Conservation (phyloP, 1,140 invertebrate genomes). For the Bombus vancouverensis region DNA sequence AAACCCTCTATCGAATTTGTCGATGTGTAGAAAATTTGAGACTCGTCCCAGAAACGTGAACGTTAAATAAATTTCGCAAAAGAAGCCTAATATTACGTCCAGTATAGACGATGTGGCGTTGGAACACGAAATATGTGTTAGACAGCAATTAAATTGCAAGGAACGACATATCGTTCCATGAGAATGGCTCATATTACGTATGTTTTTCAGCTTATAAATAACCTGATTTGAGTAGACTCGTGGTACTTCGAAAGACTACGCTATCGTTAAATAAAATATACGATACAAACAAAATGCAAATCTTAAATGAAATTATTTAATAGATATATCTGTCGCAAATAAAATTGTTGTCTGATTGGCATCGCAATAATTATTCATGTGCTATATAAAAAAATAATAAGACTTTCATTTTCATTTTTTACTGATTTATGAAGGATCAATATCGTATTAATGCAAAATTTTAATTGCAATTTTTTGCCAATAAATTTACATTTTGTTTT, state of each 20-base stretch:
- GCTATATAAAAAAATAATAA: no score
- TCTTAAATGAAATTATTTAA: not conserved
- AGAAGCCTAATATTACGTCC: not conserved
- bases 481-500: no score
- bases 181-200: slow-evolving; percentile 4
- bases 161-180: not conserved
- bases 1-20: not conserved
- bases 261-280: not conserved
- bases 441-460: not conserved
- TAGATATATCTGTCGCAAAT: no score
- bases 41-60: not conserved
- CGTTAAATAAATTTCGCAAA: not conserved
- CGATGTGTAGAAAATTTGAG: slow-evolving; percentile 5
- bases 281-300: not conserved
- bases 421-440: no score
- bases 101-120: not conserved
- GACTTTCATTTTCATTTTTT: no score
- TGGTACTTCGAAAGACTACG: not conserved
- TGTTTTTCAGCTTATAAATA: not conserved
- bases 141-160: slow-evolving; percentile 4
- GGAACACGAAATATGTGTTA: slow-evolving; percentile 18
- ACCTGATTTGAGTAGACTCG: not conserved
- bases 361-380: not conserved
- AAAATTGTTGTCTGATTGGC: not conserved
- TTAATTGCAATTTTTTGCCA: not conserved